Percentiles rank a stretch among this genome's conserved stretches.
These are phyloP conservation scores for Anolis sagrei DNA, from an alignment of 2,113 vertebrate genomes.

Conservation along the genomic window DNA sequence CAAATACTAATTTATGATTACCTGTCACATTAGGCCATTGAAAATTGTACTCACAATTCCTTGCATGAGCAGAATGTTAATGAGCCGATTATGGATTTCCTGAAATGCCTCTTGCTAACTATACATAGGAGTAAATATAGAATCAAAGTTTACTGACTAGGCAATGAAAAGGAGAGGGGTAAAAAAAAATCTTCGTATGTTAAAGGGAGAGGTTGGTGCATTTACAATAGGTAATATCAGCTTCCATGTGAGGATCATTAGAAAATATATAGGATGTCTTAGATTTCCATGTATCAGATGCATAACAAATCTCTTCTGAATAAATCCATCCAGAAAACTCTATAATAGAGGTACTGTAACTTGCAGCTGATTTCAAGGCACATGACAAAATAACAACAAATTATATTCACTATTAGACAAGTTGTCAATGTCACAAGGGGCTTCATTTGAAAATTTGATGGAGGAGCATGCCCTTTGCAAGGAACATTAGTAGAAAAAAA, in stretches of 20 bases:
- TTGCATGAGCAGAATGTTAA: constrained; percentile 76
- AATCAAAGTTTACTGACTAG: constrained; percentile 57
- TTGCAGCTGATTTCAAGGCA: too few species aligned
- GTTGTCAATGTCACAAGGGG: too few species aligned
- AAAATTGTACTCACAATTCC: constrained; percentile 78
- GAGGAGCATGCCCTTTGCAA: too few species aligned
- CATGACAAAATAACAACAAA: too few species aligned
- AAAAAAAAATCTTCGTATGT: constrained; percentile 50
- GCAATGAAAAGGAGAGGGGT: constrained; percentile 57
- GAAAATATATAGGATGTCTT: constrained; percentile 13
- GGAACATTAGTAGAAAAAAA: too few species aligned
- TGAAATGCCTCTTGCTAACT: constrained; percentile 61
- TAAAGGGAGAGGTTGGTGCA: constrained; percentile 49
- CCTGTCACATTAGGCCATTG: constrained; percentile 82
- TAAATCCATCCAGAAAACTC: too few species aligned
- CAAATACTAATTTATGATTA: constrained; percentile 88
- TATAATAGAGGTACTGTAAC: too few species aligned
- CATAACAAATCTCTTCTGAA: too few species aligned
- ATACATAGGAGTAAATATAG: constrained; percentile 70
- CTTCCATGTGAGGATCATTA: constrained; percentile 45
- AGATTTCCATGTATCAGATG: too few species aligned
- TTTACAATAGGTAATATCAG: constrained; percentile 56
- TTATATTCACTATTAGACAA: too few species aligned
- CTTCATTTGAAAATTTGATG: too few species aligned
- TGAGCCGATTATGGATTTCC: constrained; percentile 71